A percentile compares a stretch with the other conserved stretches of the same genome.
phyloP scores from a whole-genome alignment of 2,113 vertebrate genomes.

The Delphinus delphis region DNA sequence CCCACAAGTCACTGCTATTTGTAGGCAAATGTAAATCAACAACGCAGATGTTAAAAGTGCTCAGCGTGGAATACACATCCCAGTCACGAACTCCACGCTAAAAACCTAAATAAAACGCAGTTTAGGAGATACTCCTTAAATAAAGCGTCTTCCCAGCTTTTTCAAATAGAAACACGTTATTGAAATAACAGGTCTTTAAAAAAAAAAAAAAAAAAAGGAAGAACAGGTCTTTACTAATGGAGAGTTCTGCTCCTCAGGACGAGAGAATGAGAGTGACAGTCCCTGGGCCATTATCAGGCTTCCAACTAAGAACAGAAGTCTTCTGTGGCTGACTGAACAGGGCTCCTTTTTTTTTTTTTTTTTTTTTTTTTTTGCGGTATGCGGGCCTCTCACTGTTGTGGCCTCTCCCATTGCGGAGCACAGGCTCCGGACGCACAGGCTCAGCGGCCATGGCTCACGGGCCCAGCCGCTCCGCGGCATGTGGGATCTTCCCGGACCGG shows the following conservation, averaged over 20 bases:
- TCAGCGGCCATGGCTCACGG: too few species aligned
- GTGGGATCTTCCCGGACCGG: too few species aligned
- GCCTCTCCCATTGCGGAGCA: too few species aligned
- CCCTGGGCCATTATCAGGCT: fast-evolving
- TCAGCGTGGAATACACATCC: fast-evolving
- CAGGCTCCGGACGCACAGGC: too few species aligned
- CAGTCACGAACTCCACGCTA: background rate
- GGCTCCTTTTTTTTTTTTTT: too few species aligned
- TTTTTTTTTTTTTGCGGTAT: too few species aligned
- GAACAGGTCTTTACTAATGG: background rate
- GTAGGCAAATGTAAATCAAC: background rate
- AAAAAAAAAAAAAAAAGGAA: too few species aligned
- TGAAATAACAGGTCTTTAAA: background rate
- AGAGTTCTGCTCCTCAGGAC: background rate
- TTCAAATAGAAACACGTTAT: background rate
- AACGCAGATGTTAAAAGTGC: background rate
- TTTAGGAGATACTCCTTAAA: background rate
- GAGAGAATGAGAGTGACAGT: fast-evolving
- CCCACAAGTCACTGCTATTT: background rate
- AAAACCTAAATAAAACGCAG: background rate
- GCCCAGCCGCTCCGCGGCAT: too few species aligned
- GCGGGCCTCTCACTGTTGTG: too few species aligned
- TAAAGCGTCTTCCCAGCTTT: background rate
- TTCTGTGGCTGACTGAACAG: background rate
- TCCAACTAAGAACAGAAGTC: background rate